Percentiles rank a stretch among this genome's conserved stretches.
Conservation (phyloP, 2,888 invertebrate genomes). For the Melinopterus prodromus region DNA sequence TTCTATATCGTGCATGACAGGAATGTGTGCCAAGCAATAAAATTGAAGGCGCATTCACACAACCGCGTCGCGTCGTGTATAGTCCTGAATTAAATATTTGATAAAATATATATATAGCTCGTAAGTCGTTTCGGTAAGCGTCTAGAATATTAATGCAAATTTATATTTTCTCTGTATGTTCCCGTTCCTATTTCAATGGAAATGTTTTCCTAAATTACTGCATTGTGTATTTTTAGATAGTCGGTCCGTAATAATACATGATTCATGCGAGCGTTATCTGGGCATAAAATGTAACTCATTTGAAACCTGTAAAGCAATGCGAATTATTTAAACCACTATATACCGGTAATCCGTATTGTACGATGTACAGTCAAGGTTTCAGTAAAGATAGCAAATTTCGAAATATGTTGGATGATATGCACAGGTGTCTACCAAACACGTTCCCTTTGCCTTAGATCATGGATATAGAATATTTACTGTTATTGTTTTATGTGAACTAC, state of each 20-base stretch:
- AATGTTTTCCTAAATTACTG: background rate
- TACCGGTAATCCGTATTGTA: background rate
- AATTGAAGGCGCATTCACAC: background rate
- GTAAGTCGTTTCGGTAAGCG: background rate
- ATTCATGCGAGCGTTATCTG: background rate
- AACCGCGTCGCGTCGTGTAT: background rate
- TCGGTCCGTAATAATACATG: background rate
- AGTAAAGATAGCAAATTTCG: background rate
- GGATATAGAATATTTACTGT: background rate
- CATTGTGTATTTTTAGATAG: slow-evolving; percentile 4
- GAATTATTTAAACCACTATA: background rate
- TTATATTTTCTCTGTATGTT: background rate
- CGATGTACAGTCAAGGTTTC: background rate
- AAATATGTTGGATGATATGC: background rate
- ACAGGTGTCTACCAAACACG: background rate
- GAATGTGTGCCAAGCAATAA: background rate
- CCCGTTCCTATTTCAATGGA: background rate
- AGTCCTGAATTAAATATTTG: background rate
- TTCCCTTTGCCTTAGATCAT: background rate
- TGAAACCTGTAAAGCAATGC: background rate
- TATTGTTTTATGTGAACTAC: no score
- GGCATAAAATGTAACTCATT: background rate
- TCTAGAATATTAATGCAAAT: background rate
- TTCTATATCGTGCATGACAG: background rate
- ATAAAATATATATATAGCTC: background rate